These are phyloP conservation scores for Temnothorax rugatulus DNA, from an alignment of 2,888 invertebrate genomes.

Conservation along the genomic window DNA sequence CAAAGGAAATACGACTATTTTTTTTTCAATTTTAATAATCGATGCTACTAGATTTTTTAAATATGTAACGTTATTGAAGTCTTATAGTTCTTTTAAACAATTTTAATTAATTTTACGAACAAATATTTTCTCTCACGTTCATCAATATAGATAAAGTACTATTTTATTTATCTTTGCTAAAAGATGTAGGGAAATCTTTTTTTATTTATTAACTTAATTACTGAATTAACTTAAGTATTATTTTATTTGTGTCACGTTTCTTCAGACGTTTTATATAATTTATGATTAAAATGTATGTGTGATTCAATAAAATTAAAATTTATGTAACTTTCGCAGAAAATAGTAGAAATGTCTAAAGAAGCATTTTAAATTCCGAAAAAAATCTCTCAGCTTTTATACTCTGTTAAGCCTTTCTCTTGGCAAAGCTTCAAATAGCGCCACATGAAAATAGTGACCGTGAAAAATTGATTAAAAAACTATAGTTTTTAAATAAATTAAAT, in stretches of 20 bases:
- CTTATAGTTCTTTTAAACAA: not conserved
- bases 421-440: not conserved
- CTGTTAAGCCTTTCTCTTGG: not conserved
- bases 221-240: not conserved
- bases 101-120: not conserved
- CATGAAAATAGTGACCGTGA: not conserved
- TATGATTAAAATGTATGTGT: not conserved
- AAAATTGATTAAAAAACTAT: not conserved
- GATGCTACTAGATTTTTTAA: not conserved
- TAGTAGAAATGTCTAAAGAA: not conserved
- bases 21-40: not conserved
- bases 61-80: not conserved
- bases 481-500: not conserved
- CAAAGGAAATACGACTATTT: constrained; percentile 10
- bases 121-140: not conserved
- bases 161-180: not conserved
- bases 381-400: not conserved
- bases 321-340: not conserved
- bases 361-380: not conserved
- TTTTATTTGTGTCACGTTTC: not conserved
- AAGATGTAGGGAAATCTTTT: not conserved
- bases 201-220: not conserved
- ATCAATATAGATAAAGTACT: not conserved
- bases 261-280: not conserved
- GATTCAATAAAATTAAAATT: not conserved